Base-by-base conservation (phyloP, 2,797 vertebrate genomes). In the Lepilemur septentrionalis region DNA sequence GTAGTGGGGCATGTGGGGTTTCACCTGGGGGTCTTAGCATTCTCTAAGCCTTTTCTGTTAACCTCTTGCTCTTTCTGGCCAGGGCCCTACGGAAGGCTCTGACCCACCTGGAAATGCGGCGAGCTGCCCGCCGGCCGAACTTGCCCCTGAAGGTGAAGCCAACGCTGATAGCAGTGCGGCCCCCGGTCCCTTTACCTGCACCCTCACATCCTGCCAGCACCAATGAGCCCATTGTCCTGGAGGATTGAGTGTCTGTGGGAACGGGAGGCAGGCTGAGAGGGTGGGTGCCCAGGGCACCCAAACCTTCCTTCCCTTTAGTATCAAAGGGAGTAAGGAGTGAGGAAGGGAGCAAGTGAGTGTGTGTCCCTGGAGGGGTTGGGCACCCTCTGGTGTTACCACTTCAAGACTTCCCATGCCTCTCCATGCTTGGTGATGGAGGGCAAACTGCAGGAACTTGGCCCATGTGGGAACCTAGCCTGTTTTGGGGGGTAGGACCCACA, bases 81-180 rank as follows among this genome's bases (percentile, higher is more conserved):
- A 99, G 99, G 98, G 99, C 99, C 43, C 98, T 99, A 93, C 99
- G 99, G 98, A 99, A 99, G 98, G 99, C 99, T 46, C 98, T 99
- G 87, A 99, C 99, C 38, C 99, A 99, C 97, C 98, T 99, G 43
- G 99, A 99, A 98, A 99, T 99, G 99, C 99, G 99, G 11, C 98
- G 99, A 41, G 99, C 99, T 10, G 99, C 99, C 28, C 99, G 99
- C 43, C 99, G 99, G 97, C 99, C 99, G 97, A 99, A 99, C 96
- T 98, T 99, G 89, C 99, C 99, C 0, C 99, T 99, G 96, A 99
- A 99, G 97, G 99, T 99, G 98, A 99, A 99, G 98, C 97, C 99
- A 80, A 98, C 99, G 0, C 98, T 99, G 50, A 98, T 99, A 76
- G 96, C 98, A 2, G 97, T 98, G 85, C 97, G 97, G 76, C 80